Conservation (phyloP, 2,113 vertebrate species). For the Scortum barcoo region DNA sequence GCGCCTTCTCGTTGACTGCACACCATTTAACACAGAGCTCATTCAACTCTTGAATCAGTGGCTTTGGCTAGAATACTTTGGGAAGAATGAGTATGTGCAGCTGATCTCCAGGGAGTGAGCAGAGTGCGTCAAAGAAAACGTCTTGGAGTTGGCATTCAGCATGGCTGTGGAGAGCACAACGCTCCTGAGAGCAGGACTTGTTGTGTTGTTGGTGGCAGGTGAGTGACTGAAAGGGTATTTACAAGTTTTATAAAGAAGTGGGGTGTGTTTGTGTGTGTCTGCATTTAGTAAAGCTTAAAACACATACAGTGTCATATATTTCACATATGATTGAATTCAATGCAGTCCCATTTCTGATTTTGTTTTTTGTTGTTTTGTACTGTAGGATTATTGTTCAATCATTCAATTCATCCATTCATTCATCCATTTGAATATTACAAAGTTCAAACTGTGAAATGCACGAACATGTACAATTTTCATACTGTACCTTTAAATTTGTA, state of each 20-base stretch:
- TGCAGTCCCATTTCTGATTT: not conserved
- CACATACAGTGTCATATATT: not conserved
- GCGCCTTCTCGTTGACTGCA: slow-evolving; percentile 26
- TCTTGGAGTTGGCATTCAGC: not conserved
- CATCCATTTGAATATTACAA: not conserved
- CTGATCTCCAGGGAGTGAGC: slow-evolving; percentile 35
- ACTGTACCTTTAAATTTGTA: not conserved
- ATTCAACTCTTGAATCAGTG: not conserved
- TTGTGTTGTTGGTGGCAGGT: slow-evolving; percentile 72
- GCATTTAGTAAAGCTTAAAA: not conserved
- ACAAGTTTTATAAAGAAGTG: not conserved
- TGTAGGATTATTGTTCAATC: not conserved
- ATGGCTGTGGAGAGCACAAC: slow-evolving; percentile 56
- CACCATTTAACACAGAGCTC: not conserved
- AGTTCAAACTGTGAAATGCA: no score
- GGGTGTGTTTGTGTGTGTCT: not conserved
- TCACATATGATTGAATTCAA: not conserved
- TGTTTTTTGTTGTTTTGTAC: not conserved
- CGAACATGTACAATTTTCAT: no score
- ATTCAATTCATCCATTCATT: not conserved
- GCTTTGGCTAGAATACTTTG: not conserved
- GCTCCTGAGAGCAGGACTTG: slow-evolving; percentile 57
- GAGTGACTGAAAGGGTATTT: slow-evolving; percentile 44
- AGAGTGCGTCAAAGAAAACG: not conserved
- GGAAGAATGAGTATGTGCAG: slow-evolving; percentile 24